Evolutionary conservation across 2,797 vertebrate species (phyloP).

Genomic region (Dendrocincla fuliginosa): DNA sequence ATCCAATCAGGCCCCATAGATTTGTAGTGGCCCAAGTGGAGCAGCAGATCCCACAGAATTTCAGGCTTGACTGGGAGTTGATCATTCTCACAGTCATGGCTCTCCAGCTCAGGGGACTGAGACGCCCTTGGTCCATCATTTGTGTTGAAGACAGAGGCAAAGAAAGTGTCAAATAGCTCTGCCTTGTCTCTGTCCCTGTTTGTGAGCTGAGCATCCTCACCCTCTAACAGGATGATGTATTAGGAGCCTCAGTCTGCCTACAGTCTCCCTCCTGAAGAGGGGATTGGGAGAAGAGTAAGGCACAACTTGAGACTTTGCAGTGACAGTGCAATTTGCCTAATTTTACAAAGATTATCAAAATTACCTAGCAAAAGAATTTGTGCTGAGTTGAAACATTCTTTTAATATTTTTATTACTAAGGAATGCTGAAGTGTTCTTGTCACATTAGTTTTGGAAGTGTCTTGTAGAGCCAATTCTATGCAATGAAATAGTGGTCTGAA

Average conservation of each 20-base stretch:
- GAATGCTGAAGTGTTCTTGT: background rate
- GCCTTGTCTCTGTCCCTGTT: background rate
- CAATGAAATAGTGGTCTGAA: background rate
- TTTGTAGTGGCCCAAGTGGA: background rate
- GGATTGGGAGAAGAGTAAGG: background rate
- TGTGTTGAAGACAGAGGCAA: background rate
- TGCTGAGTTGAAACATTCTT: background rate
- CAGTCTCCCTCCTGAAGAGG: background rate
- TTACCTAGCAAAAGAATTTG: background rate
- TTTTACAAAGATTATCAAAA: background rate
- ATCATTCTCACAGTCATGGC: background rate
- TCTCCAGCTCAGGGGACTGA: background rate
- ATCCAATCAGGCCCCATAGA: background rate
- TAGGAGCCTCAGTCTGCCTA: background rate
- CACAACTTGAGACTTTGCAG: background rate
- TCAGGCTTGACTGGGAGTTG: background rate
- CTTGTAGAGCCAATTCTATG: background rate
- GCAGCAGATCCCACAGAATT: background rate
- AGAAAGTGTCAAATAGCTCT: background rate
- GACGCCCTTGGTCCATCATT: background rate
- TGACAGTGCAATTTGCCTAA: background rate
- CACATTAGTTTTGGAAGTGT: background rate
- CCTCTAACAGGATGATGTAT: background rate
- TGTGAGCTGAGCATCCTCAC: background rate
- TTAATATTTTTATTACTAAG: background rate